Base-by-base conservation (phyloP, 2,113 vertebrate genomes). In the Raja brachyura region DNA sequence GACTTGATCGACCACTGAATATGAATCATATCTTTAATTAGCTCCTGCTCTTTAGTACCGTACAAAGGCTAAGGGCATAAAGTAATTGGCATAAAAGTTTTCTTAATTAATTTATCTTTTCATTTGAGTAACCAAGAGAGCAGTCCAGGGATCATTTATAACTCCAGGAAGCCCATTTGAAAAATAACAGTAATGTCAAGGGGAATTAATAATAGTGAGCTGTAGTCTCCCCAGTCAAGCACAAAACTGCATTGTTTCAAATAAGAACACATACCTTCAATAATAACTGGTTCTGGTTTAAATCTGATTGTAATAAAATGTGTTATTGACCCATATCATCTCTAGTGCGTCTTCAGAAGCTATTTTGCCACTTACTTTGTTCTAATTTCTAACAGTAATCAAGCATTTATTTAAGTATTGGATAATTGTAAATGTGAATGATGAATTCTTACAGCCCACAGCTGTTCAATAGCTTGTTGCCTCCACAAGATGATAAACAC, bases 51-150 rank as follows among this genome's bases (percentile, higher is more conserved):
- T 96, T 97, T 96, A 97, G 97, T 97, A 97, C 97, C 96, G 96
- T 96, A 97, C 96, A 96, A 96, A 97, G 97, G 97, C 97, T 96
- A 97, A 97, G 97, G 96, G 96, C 97, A 97, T 97, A 96, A 96
- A 97, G 97, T 97, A 98, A 97, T 98, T 98, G 97, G 97, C 97
- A 98, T 97, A 97, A 97, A 97, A 96, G 97, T 97, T 97, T 97
- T 97, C 96, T 97, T 97, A 98, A 98, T 98, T 97, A 98, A 98
- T 98, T 97, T 98, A 97, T 98, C 97, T 97, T 97, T 96, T 97
- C 96, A 93, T 97, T 95, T 97, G 97, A 97, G 96, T 96, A 97
- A 97, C 97, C 96, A 94, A 95, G 96, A 97, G 96, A 96, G 96
- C 97, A 98, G 97, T 97, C 95, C 95, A 94, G 96, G 96, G 97